Evolutionary conservation across 2,113 vertebrate genomes (phyloP), one percentile per base, ranked within the genome.

Genomic region (Alligator sinensis): DNA sequence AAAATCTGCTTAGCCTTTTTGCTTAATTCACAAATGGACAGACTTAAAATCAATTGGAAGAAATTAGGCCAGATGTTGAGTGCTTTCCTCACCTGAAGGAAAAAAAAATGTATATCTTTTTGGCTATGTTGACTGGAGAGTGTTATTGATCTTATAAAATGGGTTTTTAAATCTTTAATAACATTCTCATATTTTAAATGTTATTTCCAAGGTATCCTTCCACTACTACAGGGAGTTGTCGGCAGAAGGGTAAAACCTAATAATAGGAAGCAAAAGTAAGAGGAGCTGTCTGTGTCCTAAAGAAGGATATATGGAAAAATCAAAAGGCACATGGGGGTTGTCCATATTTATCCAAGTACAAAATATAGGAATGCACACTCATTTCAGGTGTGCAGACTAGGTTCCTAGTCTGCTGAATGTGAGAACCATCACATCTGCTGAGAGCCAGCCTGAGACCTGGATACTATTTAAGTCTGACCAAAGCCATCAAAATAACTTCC

Each of bases 131-230:
- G 30, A 86, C 78, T 58, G 30, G 55, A 84, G 68, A 11, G 22
- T 60, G 21, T 25, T 90, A 94, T 57, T 81, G 84, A 92, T 93
- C 68, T 82, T 82, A 54, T 5, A 58, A 60, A 83, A 88, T 87
- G 47, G 19, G 58, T 78, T 74, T 78, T 59, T 59, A 47, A 63
- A 58, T 93, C 61, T 80, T 95, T 88, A 84, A 84, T 93, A 74
- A 25, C 14, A 78, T 60, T 68, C 87, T 90, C 81, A 86, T 90
- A 72, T n/a, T 77, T 57, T 16, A 91, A 91, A 91, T 22, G 9
- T 18, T 91, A 61, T 77, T 93, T 96, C 81, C 74, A 87, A 83
- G 82, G 64, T 47, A 81, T 88, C 58, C 19, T 84, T 87, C 82
- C 34, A 77, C 61, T 94, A 79, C 22, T 76, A 85, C 77, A 79